phyloP scores from a whole-genome alignment of 2,113 vertebrate genomes.

The Rhipidura dahli region DNA sequence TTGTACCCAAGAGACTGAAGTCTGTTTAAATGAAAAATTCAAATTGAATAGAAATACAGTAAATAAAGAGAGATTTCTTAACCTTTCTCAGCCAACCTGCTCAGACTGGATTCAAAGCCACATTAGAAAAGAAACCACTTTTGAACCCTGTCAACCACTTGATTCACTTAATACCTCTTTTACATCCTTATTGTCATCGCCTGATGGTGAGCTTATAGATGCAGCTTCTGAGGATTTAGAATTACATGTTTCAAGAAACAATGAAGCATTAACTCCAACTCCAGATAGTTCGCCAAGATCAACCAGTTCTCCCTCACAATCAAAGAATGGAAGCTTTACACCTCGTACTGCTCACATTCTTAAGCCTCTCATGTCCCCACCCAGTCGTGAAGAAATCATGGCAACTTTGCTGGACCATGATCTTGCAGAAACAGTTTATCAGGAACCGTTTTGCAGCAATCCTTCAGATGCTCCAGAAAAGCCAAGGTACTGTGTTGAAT shows the following conservation, averaged over 20 bases:
- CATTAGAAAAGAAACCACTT: constrained; percentile 77
- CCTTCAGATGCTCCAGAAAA: constrained; percentile 92
- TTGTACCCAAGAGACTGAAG: constrained; percentile 66
- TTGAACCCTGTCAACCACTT: constrained; percentile 76
- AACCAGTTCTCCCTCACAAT: constrained; percentile 88
- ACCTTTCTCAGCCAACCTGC: constrained; percentile 76
- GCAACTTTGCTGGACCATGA: constrained; percentile 88
- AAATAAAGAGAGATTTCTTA: constrained; percentile 81
- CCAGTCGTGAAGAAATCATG: constrained; percentile 94
- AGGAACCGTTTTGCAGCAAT: constrained; percentile 96
- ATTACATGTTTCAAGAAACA: constrained; percentile 78
- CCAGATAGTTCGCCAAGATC: constrained; percentile 94
- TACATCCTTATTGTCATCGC: constrained; percentile 82
- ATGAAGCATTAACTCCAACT: constrained; percentile 84
- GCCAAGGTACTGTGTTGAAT: constrained; percentile 81
- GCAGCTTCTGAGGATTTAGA: constrained; percentile 79
- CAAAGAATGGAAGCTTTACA: constrained; percentile 81
- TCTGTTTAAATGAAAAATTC: constrained; percentile 72
- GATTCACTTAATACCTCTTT: constrained; percentile 83
- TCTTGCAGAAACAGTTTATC: constrained; percentile 90
- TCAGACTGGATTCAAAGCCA: constrained; percentile 86
- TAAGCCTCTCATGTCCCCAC: constrained; percentile 97
- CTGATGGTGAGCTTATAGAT: constrained; percentile 85
- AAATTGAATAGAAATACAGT: constrained; percentile 76
- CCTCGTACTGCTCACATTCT: constrained; percentile 86